Evolutionary conservation across 2,113 vertebrate genomes (phyloP).

Genomic region (Eretmodus cyanostictus): DNA sequence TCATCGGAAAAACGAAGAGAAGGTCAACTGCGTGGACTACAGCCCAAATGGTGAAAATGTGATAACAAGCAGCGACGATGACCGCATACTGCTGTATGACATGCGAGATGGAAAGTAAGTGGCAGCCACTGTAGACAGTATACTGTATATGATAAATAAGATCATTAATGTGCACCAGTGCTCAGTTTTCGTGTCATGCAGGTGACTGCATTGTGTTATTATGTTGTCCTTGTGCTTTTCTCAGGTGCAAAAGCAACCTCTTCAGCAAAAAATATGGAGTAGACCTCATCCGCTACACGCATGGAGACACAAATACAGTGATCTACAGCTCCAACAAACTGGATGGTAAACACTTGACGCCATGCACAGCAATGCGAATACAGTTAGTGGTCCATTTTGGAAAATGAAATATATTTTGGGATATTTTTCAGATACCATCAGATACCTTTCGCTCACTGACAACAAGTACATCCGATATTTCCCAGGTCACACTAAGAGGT

Average conservation of each 20-base stretch:
- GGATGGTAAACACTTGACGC: conserved; percentile 75
- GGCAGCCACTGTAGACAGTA: background rate
- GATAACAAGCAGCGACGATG: conserved; percentile 94
- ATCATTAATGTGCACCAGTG: background rate
- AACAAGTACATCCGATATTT: conserved; percentile 98
- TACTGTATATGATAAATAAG: background rate
- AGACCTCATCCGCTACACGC: conserved; percentile 95
- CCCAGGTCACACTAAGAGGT: conserved; percentile 94
- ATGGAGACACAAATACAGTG: conserved; percentile 84
- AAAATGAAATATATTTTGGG: background rate
- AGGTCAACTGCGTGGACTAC: conserved; percentile 96
- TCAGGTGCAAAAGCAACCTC: conserved; percentile 85
- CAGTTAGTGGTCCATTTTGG: background rate
- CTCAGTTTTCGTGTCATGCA: background rate
- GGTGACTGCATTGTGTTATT: background rate
- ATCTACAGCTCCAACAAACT: conserved; percentile 99
- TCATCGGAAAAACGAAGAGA: conserved; percentile 86
- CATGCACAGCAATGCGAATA: background rate
- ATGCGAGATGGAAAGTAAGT: conserved; percentile 93
- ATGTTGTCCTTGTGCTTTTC: background rate
- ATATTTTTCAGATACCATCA: conserved; percentile 85
- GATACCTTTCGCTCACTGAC: conserved; percentile 92
- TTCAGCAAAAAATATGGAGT: conserved; percentile 99
- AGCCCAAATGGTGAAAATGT: conserved; percentile 91
- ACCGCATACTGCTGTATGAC: conserved; percentile 94